These are phyloP conservation scores for Drosophila fuyamai DNA, from an alignment of 1,140 invertebrate species.

Conservation along the genomic window DNA sequence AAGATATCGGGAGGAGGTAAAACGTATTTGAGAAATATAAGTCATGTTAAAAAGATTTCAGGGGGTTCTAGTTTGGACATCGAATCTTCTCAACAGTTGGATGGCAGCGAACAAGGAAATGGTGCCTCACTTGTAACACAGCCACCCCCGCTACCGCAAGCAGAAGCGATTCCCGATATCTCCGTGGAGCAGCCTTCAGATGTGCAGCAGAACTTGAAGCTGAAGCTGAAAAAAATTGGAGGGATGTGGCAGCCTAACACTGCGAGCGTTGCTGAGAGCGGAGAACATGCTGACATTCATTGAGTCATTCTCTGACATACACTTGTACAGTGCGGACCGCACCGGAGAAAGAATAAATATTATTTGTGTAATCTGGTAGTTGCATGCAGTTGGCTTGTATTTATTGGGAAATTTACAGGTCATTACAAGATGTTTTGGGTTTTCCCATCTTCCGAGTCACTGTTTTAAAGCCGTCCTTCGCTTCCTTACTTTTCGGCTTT, in stretches of 20 bases:
- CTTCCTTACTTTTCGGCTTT: no score
- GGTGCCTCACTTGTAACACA: conserved; percentile 3
- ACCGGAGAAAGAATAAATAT: no score
- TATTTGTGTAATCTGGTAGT: no score
- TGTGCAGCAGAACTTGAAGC: conserved; percentile 5
- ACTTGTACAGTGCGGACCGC: no score
- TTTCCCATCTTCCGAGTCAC: no score
- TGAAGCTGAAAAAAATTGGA: conserved; percentile 6
- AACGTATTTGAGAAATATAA: no score
- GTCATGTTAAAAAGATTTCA: conserved; percentile 14
- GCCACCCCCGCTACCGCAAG: conserved; percentile 6
- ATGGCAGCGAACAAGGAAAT: conserved; percentile 3
- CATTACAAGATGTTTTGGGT: no score
- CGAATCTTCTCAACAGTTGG: conserved; percentile 1
- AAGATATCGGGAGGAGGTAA: conserved; percentile 8
- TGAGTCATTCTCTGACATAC: conserved; percentile 4
- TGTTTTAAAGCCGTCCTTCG: no score
- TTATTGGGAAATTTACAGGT: no score
- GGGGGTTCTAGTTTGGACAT: conserved; percentile 4
- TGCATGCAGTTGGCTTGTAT: no score
- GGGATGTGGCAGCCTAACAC: conserved; percentile 1
- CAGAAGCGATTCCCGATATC: conserved; percentile 2
- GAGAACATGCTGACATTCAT: conserved; percentile 12
- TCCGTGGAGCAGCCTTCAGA: not conserved
- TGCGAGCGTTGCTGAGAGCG: conserved; percentile 9